Conservation (phyloP, 1,140 invertebrate genomes). For the Drosophila rhopaloa region DNA sequence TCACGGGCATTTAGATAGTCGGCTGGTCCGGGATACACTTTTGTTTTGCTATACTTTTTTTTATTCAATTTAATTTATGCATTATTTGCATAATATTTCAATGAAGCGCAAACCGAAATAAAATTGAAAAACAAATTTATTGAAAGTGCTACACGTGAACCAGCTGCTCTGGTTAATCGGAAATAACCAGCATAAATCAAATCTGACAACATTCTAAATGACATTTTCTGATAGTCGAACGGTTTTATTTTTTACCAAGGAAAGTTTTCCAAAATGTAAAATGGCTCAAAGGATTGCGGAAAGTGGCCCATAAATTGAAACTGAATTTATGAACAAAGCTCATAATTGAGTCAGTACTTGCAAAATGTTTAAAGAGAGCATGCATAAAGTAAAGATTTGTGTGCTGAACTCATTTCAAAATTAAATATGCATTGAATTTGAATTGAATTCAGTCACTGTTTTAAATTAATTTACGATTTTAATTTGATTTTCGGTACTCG, state of each 20-base stretch:
- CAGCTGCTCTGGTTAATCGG: slow-evolving; percentile 24
- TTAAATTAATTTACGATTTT: slow-evolving; percentile 11
- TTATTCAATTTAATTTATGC: slow-evolving; percentile 49
- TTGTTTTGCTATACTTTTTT: slow-evolving; percentile 1
- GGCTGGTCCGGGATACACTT: not conserved
- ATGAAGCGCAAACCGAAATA: slow-evolving; percentile 36
- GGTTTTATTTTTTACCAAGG: slow-evolving; percentile 33
- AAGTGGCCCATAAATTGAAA: slow-evolving; percentile 28
- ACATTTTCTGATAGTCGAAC: slow-evolving; percentile 55
- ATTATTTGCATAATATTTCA: slow-evolving; percentile 66
- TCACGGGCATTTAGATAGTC: slow-evolving; percentile 10
- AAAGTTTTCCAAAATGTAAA: slow-evolving; percentile 29
- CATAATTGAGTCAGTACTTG: slow-evolving; percentile 24
- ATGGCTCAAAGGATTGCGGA: slow-evolving; percentile 12
- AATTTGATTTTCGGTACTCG: slow-evolving; percentile 38
- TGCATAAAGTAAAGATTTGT: slow-evolving; percentile 23
- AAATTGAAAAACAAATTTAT: slow-evolving; percentile 59
- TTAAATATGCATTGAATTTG: slow-evolving; percentile 17
- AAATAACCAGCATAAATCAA: slow-evolving; percentile 73
- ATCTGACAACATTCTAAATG: slow-evolving; percentile 64
- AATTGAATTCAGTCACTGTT: slow-evolving; percentile 13
- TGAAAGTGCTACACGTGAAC: slow-evolving; percentile 25
- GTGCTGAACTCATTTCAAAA: slow-evolving; percentile 10
- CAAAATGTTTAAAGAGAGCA: slow-evolving; percentile 20
- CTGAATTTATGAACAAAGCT: slow-evolving; percentile 28